phyloP scores from a whole-genome alignment of 2,113 vertebrate species.

The Rhinogobius similis region DNA sequence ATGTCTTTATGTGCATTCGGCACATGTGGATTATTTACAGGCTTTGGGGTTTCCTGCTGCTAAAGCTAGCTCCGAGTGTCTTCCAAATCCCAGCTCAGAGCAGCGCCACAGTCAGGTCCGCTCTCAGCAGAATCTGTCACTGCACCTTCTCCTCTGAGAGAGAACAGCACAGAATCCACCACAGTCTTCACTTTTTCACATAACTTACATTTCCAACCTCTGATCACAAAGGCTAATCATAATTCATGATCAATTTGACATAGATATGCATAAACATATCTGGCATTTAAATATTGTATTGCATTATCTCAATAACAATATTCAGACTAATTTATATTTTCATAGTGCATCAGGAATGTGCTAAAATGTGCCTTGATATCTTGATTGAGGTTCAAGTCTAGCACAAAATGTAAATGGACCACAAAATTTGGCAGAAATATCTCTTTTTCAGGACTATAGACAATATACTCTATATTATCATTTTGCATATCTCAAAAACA shows the following conservation, averaged over 20 bases:
- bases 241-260: not conserved
- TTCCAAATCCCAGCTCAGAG: conserved; percentile 74
- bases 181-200: conserved; percentile 12
- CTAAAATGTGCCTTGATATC: too few relatives aligned
- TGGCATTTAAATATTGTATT: too few relatives aligned
- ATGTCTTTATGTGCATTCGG: conserved; percentile 74
- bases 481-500: too few relatives aligned
- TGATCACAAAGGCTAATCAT: conserved; percentile 7
- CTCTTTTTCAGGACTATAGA: too few relatives aligned
- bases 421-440: too few relatives aligned
- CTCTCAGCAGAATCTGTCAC: conserved; percentile 41
- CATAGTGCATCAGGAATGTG: too few relatives aligned
- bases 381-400: too few relatives aligned
- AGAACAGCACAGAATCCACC: conserved; percentile 2
- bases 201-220: conserved; percentile 22
- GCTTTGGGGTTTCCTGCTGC: conserved; percentile 77
- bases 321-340: too few relatives aligned
- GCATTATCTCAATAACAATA: too few relatives aligned
- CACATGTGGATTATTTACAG: conserved; percentile 80
- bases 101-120: conserved; percentile 63
- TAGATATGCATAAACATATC: not conserved
- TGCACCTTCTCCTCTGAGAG: conserved; percentile 36
- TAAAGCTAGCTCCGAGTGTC: conserved; percentile 74
- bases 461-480: too few relatives aligned
- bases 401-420: too few relatives aligned